Evolutionary conservation across 35 echinoderm and acorn worm genomes (phyloP), one percentile per base, ranked within the genome.

Genomic region (Amphiura filiformis): DNA sequence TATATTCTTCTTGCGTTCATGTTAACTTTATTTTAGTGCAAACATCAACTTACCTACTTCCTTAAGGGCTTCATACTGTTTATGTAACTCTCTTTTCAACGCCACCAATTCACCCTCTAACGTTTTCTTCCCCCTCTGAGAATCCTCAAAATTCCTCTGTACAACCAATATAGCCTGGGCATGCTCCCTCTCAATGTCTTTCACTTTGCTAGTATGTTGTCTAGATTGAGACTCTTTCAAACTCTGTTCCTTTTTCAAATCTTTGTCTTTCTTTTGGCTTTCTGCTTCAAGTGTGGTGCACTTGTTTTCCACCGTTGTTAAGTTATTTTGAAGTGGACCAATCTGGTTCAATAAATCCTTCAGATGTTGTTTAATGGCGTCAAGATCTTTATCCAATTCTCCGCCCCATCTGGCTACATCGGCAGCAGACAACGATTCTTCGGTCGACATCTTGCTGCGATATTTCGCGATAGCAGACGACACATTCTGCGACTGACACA

Each of bases 131-230:
- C 89, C 86, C 39, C 80, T 90, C 38, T 75, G 57, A 11, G 88
- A 35, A 9, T 97, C 95, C 11, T 97, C 92, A 22, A 86, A 89
- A 37, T 83, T 97, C 39, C 89, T 88, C 49, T 97, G 85, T 1
- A 97, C 90, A 41, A 94, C 89, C 39, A 87, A 49, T 34, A 97
- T 37, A 30, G 86, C 88, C 36, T 93, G 89, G 0, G 82, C 76
- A 76, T 97, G 95, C 52, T 91, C 76, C 75, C 84, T 86, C 56
- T 97, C 92, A 36, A 97, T 86, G 22, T 97, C 88, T 70, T 97
- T 97, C 64, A 97, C 38, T 57, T 91, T 93, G 11, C 56, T 82
- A 64, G 88, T 81, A 88, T 91, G 84, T 75, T 93, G 89, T 30
- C 80, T 90, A 13, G 91, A 39, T 61, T 85, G 81, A 0, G 64